Base-by-base conservation (phyloP, 1,140 invertebrate genomes). In the Lepidurus arcticus region DNA sequence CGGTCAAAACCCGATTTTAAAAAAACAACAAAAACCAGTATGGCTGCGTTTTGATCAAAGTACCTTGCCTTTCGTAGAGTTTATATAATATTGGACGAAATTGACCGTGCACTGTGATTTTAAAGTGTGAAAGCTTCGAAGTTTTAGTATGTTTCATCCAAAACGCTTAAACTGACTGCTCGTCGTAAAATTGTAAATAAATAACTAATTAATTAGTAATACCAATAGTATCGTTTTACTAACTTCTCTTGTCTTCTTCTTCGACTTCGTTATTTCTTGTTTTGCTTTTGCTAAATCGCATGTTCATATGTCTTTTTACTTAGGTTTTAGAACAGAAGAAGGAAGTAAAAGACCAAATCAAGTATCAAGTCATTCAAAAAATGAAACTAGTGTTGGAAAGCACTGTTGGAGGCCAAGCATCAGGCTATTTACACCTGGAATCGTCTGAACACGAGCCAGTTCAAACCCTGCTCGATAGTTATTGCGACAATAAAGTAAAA, bases 401-500 rank as follows among this genome's bases (percentile, higher is more conserved):
- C 24, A 77, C 76, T n/a, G 47, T 80, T 42, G 76, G 73, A 21
- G 77, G 77, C 16, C 16, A 42, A 74, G 76, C 79, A 13, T n/a
- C 79, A 26, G 82, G 84, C 1, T 75, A 78, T 16, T 80, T 82
- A 6, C 74, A 74, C 13, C 73, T 84, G 11, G 74, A 78, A 9
- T 74, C 75, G 10, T 76, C 80, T 10, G 74, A 80, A 42, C 43
- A 73, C 24, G 76, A 80, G n/a, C 82, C 80, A 1, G 81, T 83
- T 21, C 81, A 81, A 24, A 78, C 65, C 42, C 78, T 85, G 7
- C 82, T 85, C 11, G 76, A 80, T 43, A 76, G 78, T 45, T 78
- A 83, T 26, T 85, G 84, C 75, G 81, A 53, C 21, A 81, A 84
- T 73, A 82, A 83, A 44, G 73, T 53, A 44, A 34, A 11, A 45